Evolutionary conservation across 92 coral and sea anemone genomes (phyloP), one percentile per base, ranked within the genome.

Genomic region (Porites cylindrica): DNA sequence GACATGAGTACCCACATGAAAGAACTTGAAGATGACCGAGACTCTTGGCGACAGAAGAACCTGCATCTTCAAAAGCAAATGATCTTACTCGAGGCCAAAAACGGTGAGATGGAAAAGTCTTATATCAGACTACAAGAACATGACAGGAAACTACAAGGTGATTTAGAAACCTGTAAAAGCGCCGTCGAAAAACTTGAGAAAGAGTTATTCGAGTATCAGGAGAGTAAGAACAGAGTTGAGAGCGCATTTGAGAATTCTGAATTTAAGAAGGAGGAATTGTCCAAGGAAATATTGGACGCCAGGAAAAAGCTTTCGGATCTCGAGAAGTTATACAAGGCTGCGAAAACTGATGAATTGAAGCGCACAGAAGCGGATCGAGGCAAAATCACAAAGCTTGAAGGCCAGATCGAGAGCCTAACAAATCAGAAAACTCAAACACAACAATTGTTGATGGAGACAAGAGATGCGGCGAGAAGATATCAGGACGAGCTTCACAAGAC

Each of bases 351-450:
- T 43, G 70, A 82, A 7, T 93, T 91, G 32, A 52, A 88, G 2
- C 85, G 88, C 13, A 89, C 79, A 65, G 93, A 93, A 50, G 87
- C 85, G 16, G 93, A 95, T 76, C 87, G 90, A n/a, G 88, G 72
- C 38, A 93, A 91, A 72, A 88, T 95, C 56, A 68, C 87, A 38
- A 97, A 93, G 91, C 96, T 97, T 11, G 97, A 95, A 81, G 88
- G 71, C 66, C 93, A 93, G 73, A 83, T 95, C 21, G 94, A 92
- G 51, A 97, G 91, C 70, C 82, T 93, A 17, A 86, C 86, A 14
- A 75, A 62, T 63, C 99, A 97, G 79, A 90, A 94, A 68, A 53
- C 77, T 19, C 93, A 90, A 74, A 85, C 93, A 70, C 98, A 95
- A 79, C 91, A 92, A 58, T 90, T 93, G 50, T 66, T 97, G 63